Percentiles rank a stretch among this genome's conserved stretches.
phyloP scores from a whole-genome alignment of 2,888 invertebrate genomes.

The Himalopsyche tibetana region DNA sequence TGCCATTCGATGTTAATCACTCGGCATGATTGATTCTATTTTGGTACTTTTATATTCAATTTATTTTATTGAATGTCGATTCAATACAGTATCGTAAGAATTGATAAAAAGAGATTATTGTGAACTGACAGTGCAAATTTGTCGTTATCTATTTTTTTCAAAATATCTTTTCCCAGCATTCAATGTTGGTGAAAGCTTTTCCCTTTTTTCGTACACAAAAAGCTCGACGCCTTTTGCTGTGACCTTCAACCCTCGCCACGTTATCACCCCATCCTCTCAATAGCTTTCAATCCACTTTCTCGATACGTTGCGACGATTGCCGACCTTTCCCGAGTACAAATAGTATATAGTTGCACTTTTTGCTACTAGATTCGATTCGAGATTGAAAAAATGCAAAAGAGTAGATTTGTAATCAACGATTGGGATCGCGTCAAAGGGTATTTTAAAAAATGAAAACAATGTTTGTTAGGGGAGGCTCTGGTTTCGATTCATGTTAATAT shows the following conservation, averaged over 20 bases:
- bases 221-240: not conserved
- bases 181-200: slow-evolving; percentile 10
- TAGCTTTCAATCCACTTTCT: slow-evolving; percentile 31
- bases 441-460: not conserved
- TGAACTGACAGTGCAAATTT: not conserved
- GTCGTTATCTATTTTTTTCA: not conserved
- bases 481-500: not conserved
- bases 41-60: no score
- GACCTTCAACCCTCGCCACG: not conserved
- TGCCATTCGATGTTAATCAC: no score
- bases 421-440: not conserved
- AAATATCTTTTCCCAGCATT: slow-evolving; percentile 3
- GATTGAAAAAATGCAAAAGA: slow-evolving; percentile 2
- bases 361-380: not conserved
- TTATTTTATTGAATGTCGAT: no score
- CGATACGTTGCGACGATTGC: not conserved
- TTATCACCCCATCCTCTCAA: slow-evolving; percentile 1
- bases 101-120: no score
- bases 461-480: not conserved
- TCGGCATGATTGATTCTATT: no score
- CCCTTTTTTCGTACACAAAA: not conserved
- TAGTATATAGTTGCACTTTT: slow-evolving; percentile 4
- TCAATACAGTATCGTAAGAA: no score
- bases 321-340: not conserved
- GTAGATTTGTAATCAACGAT: not conserved